Evolutionary conservation across 2,888 invertebrate genomes (phyloP).

Genomic region (Busseola fusca): DNA sequence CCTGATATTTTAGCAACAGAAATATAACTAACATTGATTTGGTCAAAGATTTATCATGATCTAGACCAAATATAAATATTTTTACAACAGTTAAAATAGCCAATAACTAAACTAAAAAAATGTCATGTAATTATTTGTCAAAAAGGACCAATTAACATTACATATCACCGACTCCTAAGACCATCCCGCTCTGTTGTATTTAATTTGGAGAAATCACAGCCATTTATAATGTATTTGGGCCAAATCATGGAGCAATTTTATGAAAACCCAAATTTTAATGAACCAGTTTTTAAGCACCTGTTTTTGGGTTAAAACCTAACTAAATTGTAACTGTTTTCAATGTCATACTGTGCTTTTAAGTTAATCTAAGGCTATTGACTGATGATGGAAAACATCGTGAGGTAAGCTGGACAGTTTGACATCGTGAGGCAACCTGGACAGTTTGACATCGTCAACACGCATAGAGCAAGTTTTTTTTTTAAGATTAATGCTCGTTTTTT

Average conservation of each 20-base stretch:
- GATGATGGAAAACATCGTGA: not conserved
- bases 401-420: not conserved
- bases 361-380: not conserved
- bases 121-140: not conserved
- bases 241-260: not conserved
- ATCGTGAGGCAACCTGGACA: not conserved
- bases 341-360: not conserved
- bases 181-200: not conserved
- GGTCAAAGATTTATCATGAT: not conserved
- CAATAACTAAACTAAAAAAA: not conserved
- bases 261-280: not conserved
- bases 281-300: too few relatives aligned
- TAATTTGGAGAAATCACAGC: slow-evolving; percentile 32
- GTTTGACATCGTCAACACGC: not conserved
- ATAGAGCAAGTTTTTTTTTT: not conserved
- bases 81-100: not conserved
- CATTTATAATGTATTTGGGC: slow-evolving; percentile 3
- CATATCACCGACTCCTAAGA: slow-evolving; percentile 26
- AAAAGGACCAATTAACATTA: not conserved
- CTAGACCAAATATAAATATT: not conserved
- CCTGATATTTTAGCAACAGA: not conserved
- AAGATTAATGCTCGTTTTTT: too few relatives aligned
- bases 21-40: not conserved
- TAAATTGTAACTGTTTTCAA: not conserved
- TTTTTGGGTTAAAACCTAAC: not conserved